Percentiles rank a stretch among this genome's conserved stretches.
Conservation (phyloP, 2,113 vertebrate genomes). For the Carettochelys insculpta region DNA sequence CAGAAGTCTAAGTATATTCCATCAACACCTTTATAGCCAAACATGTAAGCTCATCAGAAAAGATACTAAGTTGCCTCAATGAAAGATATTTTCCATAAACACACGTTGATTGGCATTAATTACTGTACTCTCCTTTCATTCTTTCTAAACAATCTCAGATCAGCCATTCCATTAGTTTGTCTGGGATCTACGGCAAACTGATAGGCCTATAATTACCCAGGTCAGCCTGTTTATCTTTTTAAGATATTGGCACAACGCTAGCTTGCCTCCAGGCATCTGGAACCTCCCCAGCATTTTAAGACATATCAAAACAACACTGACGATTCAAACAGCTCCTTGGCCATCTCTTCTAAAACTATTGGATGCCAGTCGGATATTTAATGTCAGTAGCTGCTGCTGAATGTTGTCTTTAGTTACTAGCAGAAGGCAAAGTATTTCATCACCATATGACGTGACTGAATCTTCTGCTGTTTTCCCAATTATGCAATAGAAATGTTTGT, state of each 20-base stretch:
- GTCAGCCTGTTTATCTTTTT: background rate
- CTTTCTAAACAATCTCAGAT: background rate
- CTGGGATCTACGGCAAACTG: background rate
- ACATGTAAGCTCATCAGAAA: background rate
- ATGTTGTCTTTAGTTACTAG: background rate
- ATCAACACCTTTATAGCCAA: background rate
- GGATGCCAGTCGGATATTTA: background rate
- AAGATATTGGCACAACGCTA: background rate
- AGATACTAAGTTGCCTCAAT: background rate
- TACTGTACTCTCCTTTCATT: background rate
- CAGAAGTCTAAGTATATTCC: background rate
- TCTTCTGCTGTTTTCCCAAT: background rate
- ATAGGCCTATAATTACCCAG: background rate
- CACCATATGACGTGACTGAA: background rate
- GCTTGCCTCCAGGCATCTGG: background rate
- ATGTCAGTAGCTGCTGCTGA: background rate
- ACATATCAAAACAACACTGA: background rate
- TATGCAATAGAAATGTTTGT: background rate
- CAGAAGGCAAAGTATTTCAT: background rate
- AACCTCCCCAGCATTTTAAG: background rate
- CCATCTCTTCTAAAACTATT: background rate
- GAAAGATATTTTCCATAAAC: background rate
- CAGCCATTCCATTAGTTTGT: background rate
- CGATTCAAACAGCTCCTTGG: background rate
- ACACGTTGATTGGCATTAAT: background rate